These are phyloP conservation scores for Caenorhabditis sulstoni DNA, from an alignment of 2,888 invertebrate species.

Conservation along the genomic window DNA sequence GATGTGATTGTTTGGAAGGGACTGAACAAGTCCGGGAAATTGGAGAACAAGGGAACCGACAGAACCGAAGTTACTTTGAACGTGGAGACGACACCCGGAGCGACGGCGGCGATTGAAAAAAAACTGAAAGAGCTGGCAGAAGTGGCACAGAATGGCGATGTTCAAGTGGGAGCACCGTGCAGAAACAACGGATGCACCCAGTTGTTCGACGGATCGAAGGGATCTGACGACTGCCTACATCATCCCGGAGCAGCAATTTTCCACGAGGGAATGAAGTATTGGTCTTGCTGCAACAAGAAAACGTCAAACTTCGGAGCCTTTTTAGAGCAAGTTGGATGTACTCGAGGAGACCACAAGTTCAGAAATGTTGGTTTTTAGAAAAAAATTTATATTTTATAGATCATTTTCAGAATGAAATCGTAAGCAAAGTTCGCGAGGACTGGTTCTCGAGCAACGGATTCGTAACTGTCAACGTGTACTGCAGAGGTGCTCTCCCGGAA, in stretches of 20 bases:
- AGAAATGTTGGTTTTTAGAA: slow-evolving; percentile 82
- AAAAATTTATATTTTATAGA: neutral
- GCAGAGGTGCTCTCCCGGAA: slow-evolving; percentile 87
- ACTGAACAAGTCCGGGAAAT: slow-evolving; percentile 75
- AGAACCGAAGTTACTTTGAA: slow-evolving; percentile 46
- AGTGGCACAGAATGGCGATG: slow-evolving; percentile 14
- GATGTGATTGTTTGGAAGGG: slow-evolving; percentile 79
- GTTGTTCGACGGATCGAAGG: slow-evolving; percentile 44
- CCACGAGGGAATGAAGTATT: slow-evolving; percentile 79
- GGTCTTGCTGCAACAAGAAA: slow-evolving; percentile 89
- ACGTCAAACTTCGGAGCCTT: slow-evolving; percentile 95
- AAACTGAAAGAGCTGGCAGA: slow-evolving; percentile 42
- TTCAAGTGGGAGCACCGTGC: slow-evolving; percentile 74
- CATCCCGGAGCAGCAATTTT: slow-evolving; percentile 64
- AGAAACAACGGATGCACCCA: slow-evolving; percentile 72
- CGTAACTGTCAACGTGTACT: slow-evolving; percentile 78
- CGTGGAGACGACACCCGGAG: slow-evolving; percentile 63
- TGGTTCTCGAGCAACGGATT: slow-evolving; percentile 77
- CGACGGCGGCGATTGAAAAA: slow-evolving; percentile 59
- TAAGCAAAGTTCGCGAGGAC: slow-evolving; percentile 77
- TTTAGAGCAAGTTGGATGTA: slow-evolving; percentile 92
- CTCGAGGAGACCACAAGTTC: slow-evolving; percentile 91
- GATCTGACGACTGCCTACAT: slow-evolving; percentile 25
- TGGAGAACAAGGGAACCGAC: slow-evolving; percentile 30
- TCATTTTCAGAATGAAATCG: slow-evolving; percentile 71